These are phyloP conservation scores for Mobula hypostoma DNA, from an alignment of 2,113 vertebrate species.

Conservation along the genomic window DNA sequence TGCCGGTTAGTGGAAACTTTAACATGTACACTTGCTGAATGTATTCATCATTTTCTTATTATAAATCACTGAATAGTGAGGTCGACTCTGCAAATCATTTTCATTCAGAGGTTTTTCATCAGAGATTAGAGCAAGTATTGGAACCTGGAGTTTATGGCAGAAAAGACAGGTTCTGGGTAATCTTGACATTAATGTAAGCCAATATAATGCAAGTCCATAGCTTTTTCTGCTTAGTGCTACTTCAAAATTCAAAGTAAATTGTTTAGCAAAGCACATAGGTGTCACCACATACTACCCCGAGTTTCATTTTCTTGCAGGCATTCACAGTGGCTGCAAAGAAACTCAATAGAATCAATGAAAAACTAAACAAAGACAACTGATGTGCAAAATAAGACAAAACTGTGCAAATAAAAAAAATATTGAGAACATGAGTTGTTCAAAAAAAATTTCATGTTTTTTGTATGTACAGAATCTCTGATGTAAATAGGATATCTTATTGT, in stretches of 20 bases:
- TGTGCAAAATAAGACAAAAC: too few relatives aligned
- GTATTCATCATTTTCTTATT: neutral
- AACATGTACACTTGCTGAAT: neutral
- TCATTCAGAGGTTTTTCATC: neutral
- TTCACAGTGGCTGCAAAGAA: too few relatives aligned
- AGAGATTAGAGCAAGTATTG: neutral
- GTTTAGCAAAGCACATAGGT: too few relatives aligned
- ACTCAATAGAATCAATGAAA: too few relatives aligned
- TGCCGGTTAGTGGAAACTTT: neutral
- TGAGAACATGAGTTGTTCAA: too few relatives aligned
- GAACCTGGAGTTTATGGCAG: neutral
- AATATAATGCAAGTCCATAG: neutral
- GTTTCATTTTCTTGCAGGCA: too few relatives aligned
- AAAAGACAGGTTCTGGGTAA: neutral
- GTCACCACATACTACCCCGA: too few relatives aligned
- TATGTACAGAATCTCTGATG: neutral
- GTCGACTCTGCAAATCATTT: neutral
- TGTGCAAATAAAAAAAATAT: too few relatives aligned
- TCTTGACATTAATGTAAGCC: neutral
- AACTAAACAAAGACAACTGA: too few relatives aligned
- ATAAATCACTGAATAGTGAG: neutral
- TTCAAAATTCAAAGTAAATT: neutral
- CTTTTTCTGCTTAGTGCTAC: neutral
- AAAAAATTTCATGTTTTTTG: neutral
- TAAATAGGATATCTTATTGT: neutral